phyloP scores from a whole-genome alignment of 92 coral and sea anemone genomes.

The Bergia puertoricense region DNA sequence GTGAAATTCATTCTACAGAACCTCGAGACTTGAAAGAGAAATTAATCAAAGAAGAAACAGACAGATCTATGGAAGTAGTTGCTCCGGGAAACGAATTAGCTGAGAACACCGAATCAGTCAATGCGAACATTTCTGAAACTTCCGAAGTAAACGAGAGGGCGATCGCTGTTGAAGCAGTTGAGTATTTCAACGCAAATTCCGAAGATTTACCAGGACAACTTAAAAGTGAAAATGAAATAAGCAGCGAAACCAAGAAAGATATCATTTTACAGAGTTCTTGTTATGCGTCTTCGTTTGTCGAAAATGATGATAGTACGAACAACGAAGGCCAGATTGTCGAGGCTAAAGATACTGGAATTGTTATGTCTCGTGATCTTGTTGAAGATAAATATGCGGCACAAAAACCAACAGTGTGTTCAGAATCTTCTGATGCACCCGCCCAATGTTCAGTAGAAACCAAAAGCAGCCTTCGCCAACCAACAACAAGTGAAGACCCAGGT shows the following conservation, averaged over 20 bases:
- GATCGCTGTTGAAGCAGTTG: not conserved
- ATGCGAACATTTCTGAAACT: not conserved
- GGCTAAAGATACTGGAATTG: not conserved
- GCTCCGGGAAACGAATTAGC: not conserved
- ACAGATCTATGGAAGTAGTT: not conserved
- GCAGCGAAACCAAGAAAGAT: not conserved
- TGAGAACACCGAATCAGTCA: not conserved
- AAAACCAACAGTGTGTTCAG: not conserved
- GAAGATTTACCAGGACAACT: not conserved
- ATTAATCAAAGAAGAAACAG: not conserved
- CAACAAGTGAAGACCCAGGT: not conserved
- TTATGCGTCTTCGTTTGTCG: not conserved
- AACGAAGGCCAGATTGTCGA: not conserved
- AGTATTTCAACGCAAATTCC: not conserved
- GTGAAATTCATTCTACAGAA: not conserved
- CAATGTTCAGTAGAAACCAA: not conserved
- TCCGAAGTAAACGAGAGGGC: not conserved
- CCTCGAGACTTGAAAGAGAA: not conserved
- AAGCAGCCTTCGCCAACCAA: not conserved
- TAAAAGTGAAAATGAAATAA: not conserved
- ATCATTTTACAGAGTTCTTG: not conserved
- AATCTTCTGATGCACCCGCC: not conserved
- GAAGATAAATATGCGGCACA: not conserved
- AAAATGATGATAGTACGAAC: not conserved
- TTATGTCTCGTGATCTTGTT: not conserved